A percentile compares a stretch with the other conserved stretches of the same genome.
Evolutionary conservation across 2,888 invertebrate species (phyloP).

Genomic region (Harpagoxenus sublaevis): DNA sequence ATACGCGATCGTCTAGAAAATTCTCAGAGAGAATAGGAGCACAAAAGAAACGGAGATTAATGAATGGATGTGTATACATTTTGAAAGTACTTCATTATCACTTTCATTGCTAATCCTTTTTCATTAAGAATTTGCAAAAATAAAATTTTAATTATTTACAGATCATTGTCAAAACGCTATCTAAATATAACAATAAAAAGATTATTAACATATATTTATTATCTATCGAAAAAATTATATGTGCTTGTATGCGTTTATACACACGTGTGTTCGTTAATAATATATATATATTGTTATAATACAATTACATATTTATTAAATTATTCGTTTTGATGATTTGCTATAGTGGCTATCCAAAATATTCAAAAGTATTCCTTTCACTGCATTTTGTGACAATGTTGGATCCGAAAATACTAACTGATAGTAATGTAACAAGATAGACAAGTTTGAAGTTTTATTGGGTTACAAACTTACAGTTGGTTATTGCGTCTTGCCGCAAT

Average conservation of each 20-base stretch:
- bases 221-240: background rate
- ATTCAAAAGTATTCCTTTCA: background rate
- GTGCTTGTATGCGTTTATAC: background rate
- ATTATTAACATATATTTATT: conserved; percentile 4
- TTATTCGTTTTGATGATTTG: background rate
- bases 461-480: background rate
- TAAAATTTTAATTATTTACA: background rate
- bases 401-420: background rate
- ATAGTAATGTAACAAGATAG: background rate
- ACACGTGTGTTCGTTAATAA: background rate
- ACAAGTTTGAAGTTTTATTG: conserved; percentile 24
- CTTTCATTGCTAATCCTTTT: background rate
- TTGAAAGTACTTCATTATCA: background rate
- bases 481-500: conserved; percentile 28
- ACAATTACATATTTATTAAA: background rate
- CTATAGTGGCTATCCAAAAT: background rate
- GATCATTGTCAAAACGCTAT: background rate
- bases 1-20: conserved; percentile 38
- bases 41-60: conserved; percentile 37
- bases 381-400: background rate
- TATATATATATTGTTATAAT: background rate
- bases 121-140: background rate
- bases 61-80: conserved; percentile 1
- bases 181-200: background rate
- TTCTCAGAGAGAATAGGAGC: conserved; percentile 8